Evolutionary conservation across 2,797 vertebrate genomes (phyloP).

Genomic region (Leptatherina wallacei): DNA sequence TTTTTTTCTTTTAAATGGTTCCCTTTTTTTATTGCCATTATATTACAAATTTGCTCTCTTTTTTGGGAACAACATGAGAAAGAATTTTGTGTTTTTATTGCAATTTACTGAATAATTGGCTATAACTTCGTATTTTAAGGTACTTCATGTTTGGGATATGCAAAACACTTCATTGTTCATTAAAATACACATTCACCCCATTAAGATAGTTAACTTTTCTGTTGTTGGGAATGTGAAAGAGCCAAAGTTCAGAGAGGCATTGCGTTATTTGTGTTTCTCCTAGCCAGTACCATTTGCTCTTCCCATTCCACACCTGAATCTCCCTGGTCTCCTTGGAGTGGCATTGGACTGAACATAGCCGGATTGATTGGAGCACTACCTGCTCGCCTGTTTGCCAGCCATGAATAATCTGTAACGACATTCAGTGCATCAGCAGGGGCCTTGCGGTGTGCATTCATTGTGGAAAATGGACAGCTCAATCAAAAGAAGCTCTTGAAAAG

Average conservation of each 20-base stretch:
- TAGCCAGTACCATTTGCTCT: conserved; percentile 30
- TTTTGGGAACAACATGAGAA: no score
- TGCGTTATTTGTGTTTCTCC: conserved; percentile 21
- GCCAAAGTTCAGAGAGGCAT: conserved; percentile 11
- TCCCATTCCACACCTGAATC: conserved; percentile 20
- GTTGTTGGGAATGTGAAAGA: not conserved
- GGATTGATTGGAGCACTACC: conserved; percentile 80
- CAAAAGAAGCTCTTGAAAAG: conserved; percentile 80
- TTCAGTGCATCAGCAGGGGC: conserved; percentile 68
- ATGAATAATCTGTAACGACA: conserved; percentile 83
- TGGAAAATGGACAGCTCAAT: conserved; percentile 83
- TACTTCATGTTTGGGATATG: not conserved
- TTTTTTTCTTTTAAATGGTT: no score
- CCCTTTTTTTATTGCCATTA: no score
- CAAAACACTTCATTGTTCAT: not conserved
- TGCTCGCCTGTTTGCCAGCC: conserved; percentile 77
- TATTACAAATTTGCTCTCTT: no score
- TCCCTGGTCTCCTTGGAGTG: conserved; percentile 77
- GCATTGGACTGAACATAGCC: conserved; percentile 73
- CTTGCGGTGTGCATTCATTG: conserved; percentile 77
- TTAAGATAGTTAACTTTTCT: not conserved
- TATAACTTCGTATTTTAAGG: not conserved
- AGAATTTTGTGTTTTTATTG: not conserved
- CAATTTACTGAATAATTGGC: not conserved
- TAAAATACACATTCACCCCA: not conserved